Evolutionary conservation across 2,888 invertebrate genomes (phyloP), one percentile per base, ranked within the genome.

Genomic region (Sarcophaga carnaria): DNA sequence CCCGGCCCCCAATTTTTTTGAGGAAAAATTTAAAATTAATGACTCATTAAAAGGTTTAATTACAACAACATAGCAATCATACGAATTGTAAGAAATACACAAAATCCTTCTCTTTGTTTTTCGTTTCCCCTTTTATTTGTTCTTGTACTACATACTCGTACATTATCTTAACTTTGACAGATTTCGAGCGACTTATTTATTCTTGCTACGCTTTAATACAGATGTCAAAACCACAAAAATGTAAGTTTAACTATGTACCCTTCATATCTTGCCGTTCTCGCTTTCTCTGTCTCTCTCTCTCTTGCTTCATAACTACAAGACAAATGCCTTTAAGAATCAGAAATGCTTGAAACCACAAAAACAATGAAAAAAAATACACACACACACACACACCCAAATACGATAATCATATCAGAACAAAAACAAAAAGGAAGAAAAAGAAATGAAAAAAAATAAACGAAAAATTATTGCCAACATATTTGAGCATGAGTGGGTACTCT

Each of bases 191-290:
- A 10, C 72, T 71, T 71, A 49, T 71, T 60, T 74, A 74, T 59
- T 4, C 54, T 54, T 14, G 54, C 54, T 54, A 54, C 54, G 54
- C 54, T 54, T 54, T 79, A 66, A 75, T 75, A 64, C 86, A 86
- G 86, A 83, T 79, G 86, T 86, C 83, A 86, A 86, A 86, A 86
- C 83, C 83, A 83, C 86, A 86, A 83, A 81, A 67, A 80, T 83
- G 17, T 54, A 54, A 54, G 54, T 54, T 54, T 54, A 37, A 37
- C 37, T 37, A 10, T 10, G 2, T 37, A 37, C 8, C 37, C 37
- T 37, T 10, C 10, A 2, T 8, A 27, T 0, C 4, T 5, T 5
- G 5, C 5, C 27, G 3, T 2, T 37, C 37, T 8, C 37, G 0
- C 3, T 54, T 5, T 14, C 17, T 14, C 54, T 54, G 1, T 54